Evolutionary conservation across 2,888 invertebrate genomes (phyloP).

Genomic region (Gymnosoma rotundatum): DNA sequence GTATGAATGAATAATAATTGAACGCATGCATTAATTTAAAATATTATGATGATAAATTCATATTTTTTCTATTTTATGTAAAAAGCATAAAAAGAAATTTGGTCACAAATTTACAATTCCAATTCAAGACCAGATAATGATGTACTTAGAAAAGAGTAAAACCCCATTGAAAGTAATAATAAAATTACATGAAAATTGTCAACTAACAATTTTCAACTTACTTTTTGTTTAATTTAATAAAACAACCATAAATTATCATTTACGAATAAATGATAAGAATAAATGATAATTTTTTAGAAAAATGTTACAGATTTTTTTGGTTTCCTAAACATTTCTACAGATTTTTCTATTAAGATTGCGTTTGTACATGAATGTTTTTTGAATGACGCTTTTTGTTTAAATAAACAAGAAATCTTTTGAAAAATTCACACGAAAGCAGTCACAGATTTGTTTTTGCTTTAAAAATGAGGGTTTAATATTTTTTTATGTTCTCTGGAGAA

Average conservation of each 20-base stretch:
- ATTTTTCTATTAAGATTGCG: constrained; percentile 32
- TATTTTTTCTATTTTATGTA: constrained; percentile 7
- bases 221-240: constrained; percentile 57
- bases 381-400: neutral
- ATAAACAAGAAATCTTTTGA: constrained; percentile 20
- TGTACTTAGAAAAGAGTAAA: neutral
- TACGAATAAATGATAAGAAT: constrained; percentile 28
- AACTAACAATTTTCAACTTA: constrained; percentile 26
- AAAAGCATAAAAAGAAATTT: neutral
- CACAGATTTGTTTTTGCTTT: neutral
- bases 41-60: constrained; percentile 40
- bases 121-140: neutral
- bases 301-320: constrained; percentile 34
- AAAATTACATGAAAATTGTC: constrained; percentile 16
- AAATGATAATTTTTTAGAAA: constrained; percentile 35
- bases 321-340: constrained; percentile 28
- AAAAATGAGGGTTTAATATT: constrained; percentile 3
- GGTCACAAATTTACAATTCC: constrained; percentile 1
- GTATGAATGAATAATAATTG: constrained; percentile 2
- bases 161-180: constrained; percentile 36
- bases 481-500: neutral
- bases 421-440: constrained; percentile 22
- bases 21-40: constrained; percentile 37
- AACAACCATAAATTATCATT: constrained; percentile 65
- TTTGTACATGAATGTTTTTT: constrained; percentile 4